Base-by-base conservation (phyloP, 1,140 invertebrate species). In the Mya arenaria region DNA sequence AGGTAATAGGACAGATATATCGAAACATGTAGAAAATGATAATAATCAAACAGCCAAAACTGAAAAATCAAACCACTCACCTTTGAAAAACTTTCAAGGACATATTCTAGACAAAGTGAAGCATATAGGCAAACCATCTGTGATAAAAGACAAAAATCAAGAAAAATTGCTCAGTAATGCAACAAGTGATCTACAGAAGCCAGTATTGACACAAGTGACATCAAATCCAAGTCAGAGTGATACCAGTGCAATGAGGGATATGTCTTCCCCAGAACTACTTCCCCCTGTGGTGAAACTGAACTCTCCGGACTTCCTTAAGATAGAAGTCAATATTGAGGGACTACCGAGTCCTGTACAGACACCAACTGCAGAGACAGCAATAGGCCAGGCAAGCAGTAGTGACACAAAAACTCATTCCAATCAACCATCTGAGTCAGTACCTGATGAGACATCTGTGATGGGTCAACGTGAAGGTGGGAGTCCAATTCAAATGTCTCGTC, bases 41-140 rank as follows among this genome's bases (percentile, higher is more conserved):
- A 34, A 36, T 44, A 34, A 37, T 52, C 37, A 60, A 65, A 62
- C 36, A 48, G n/a, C n/a, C 28, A 80, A 69, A 41, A 55, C 68
- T 28, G 48, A 32, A 28, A 55, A 72, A 36, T 17, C 39, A 55
- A 44, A 75, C 19, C 55, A 68, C 30, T 85, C 84, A 37, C 84
- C 84, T 1, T 56, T 82, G 17, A 82, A 78, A 71, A 82, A 85
- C 58, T 69, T 89, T 15, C 84, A 89, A 60, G 86, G 85, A 68
- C 87, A 83, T 55, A 55, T 89, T 15, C 32, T 86, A 10, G 84
- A 84, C 15, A 88, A 88, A 78, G 73, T 89, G 5, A 90, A 89
- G 36, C 68, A 56, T 5, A 80, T 80, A 28, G 30, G 65, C 8
- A 80, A 80, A 10, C 77, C 77, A 60, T 23, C 8, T 58, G 48